These are phyloP conservation scores for Emydura subglobosa DNA, from an alignment of 2,113 vertebrate species.

Conservation along the genomic window DNA sequence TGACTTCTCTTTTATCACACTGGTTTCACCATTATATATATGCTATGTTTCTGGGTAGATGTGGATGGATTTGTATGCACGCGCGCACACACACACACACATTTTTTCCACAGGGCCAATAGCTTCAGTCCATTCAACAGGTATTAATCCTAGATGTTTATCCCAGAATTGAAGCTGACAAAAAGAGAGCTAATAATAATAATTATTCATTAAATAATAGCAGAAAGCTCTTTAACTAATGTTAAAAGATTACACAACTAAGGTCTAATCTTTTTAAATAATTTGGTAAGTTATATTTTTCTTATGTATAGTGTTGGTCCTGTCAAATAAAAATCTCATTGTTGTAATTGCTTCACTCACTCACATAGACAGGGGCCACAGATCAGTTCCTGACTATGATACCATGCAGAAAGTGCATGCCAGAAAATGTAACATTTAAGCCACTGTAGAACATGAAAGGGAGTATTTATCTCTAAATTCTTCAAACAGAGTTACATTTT, in stretches of 20 bases:
- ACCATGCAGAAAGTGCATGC: neutral
- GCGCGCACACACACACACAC: neutral
- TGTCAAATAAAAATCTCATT: neutral
- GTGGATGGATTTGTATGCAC: neutral
- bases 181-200: neutral
- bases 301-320: neutral
- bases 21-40: neutral
- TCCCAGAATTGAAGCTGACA: neutral
- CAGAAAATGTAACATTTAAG: neutral
- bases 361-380: neutral
- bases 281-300: neutral
- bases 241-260: neutral
- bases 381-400: neutral
- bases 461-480: neutral
- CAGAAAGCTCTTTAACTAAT: neutral
- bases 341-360: neutral
- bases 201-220: neutral
- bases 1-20: neutral
- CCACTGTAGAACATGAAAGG: neutral
- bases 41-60: neutral
- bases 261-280: neutral
- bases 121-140: neutral
- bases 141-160: neutral
- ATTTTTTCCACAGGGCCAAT: neutral
- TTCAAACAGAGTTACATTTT: neutral